These are phyloP conservation scores for Istiophorus platypterus DNA, from an alignment of 2,113 vertebrate species.

Conservation along the genomic window DNA sequence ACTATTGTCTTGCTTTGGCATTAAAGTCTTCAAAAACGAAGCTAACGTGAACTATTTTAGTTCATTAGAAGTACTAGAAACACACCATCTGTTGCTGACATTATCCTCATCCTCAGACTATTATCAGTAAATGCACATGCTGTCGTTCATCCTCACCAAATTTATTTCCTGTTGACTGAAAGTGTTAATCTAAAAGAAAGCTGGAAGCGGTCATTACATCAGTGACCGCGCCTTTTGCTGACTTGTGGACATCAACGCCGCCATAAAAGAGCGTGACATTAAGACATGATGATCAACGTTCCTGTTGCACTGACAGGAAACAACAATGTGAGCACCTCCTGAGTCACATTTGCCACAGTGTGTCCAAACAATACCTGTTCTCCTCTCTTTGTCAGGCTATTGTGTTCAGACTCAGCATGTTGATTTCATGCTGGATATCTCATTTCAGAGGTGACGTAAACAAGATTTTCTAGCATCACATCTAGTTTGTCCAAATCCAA, in stretches of 20 bases:
- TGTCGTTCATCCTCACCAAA: background rate
- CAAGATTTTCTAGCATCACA: background rate
- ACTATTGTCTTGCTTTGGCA: too few relatives aligned
- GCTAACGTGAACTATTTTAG: background rate
- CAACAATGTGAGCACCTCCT: background rate
- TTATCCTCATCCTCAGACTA: too few relatives aligned
- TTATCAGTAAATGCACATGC: background rate
- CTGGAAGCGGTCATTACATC: slow-evolving; percentile 15
- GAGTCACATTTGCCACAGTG: slow-evolving; percentile 14
- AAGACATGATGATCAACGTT: slow-evolving; percentile 35
- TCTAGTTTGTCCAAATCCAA: too few relatives aligned
- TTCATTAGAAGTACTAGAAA: background rate
- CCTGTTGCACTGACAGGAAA: slow-evolving; percentile 40
- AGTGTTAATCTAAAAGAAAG: slow-evolving; percentile 9
- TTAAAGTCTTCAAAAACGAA: background rate
- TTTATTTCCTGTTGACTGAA: background rate
- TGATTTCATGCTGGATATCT: background rate
- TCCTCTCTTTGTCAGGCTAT: slow-evolving; percentile 9
- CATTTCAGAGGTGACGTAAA: background rate
- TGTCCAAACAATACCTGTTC: slow-evolving; percentile 22
- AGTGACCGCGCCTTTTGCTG: slow-evolving; percentile 16
- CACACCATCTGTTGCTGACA: background rate
- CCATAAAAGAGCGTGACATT: slow-evolving; percentile 22
- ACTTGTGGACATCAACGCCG: background rate
- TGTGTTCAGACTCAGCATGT: slow-evolving; percentile 6